Base-by-base conservation (phyloP, 1,140 invertebrate genomes). In the Cydia fagiglandana region DNA sequence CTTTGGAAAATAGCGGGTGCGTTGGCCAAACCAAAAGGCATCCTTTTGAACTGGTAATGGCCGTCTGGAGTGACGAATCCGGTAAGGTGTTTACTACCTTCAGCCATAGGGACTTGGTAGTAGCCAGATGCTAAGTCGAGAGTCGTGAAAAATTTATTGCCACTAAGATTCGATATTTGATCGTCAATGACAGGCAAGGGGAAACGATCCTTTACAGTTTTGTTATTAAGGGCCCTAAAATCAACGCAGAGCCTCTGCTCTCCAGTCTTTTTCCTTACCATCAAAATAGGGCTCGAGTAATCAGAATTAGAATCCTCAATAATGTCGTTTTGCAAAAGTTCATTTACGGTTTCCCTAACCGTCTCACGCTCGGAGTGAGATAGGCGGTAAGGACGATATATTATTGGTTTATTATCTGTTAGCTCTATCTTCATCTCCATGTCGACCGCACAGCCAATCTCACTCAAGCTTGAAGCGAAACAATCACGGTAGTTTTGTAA, bases 131-230 rank as follows among this genome's bases (percentile, higher is more conserved):
- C 30, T 30, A 30, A 30, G 30, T 94, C 91, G 1, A 94, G 30
- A 1, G 20, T 64, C 30, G 64, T 79, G 77, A 80, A 84, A 76
- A 66, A 85, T 73, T 66, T 76, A 73, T 76, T 76, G 12, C 79
- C 80, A 13, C 61, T 47, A 9, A 86, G 73, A 56, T 81, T 76
- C 75, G 92, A 85, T 9, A 95, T 75, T 15, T 85, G 84, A 73
- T 94, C 93, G 24, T 94, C 90, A 12, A 94, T 94, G 0, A 88
- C 45, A 0, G 94, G 94, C 4, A 95, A 74, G 0, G 94, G 94
- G 77, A 73, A 83, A n/a, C 64, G 73, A 75, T 94, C 92, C 56
- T 83, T 84, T 1, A 84, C 76, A 0, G 92, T 94, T 5, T 91
- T 81, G 5, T 76, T 74, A 81, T 95, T 95, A 2, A 95, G 76